Percentiles rank a stretch among this genome's conserved stretches.
Conservation (phyloP, 92 coral and sea anemone genomes). For the Porites divaricata region DNA sequence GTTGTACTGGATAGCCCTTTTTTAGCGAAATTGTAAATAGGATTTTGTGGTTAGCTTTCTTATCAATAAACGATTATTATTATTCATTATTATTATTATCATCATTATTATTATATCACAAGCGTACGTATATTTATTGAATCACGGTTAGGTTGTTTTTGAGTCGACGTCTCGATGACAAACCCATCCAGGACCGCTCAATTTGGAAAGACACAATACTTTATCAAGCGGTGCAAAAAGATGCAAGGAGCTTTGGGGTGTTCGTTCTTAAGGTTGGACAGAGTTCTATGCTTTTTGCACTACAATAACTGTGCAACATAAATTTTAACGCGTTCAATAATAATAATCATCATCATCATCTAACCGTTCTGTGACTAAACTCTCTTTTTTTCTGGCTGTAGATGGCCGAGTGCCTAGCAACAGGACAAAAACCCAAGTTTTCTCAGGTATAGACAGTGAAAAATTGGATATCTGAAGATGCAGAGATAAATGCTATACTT, state of each 20-base stretch:
- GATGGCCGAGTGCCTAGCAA: constrained; percentile 6
- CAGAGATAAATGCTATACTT: not conserved
- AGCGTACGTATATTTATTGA: no score
- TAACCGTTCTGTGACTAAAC: not conserved
- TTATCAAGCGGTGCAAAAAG: not conserved
- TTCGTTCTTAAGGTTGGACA: not conserved
- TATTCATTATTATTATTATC: no score
- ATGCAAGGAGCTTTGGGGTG: not conserved
- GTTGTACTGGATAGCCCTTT: no score
- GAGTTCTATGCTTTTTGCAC: not conserved
- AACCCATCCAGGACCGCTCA: not conserved
- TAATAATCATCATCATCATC: no score
- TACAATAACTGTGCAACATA: not conserved
- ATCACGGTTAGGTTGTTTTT: constrained; percentile 2
- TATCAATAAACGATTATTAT: no score
- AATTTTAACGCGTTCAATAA: not conserved
- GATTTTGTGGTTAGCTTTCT: no score
- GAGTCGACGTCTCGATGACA: not conserved
- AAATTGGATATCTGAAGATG: no score
- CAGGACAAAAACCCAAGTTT: not conserved
- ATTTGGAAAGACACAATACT: not conserved
- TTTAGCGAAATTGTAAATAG: no score
- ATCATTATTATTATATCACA: no score
- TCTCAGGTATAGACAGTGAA: not conserved
- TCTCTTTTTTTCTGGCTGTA: not conserved